These are phyloP conservation scores for Lissocephala sabroskyi DNA, from an alignment of 2,888 invertebrate species.

Conservation along the genomic window DNA sequence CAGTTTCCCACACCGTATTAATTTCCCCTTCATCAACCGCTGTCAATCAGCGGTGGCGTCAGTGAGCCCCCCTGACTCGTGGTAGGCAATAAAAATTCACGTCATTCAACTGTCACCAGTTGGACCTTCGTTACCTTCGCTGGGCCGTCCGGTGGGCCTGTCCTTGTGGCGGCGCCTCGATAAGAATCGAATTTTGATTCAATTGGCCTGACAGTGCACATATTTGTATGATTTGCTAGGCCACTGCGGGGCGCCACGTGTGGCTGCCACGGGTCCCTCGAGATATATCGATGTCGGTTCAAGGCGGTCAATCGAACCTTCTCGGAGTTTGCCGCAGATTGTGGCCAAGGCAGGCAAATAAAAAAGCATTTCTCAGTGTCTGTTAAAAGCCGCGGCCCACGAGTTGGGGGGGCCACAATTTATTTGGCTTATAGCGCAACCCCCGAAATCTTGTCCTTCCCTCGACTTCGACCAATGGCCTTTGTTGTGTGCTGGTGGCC, in stretches of 20 bases:
- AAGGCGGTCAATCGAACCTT: no score
- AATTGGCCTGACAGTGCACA: constrained; percentile 65
- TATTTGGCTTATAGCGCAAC: constrained; percentile 53
- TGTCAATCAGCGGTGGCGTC: no score
- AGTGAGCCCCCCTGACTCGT: constrained; percentile 16
- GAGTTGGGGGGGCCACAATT: no score
- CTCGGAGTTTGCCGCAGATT: no score
- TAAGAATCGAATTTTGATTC: constrained; percentile 63
- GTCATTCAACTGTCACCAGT: constrained; percentile 51
- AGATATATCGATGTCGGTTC: no score
- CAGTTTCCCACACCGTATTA: constrained; percentile 41
- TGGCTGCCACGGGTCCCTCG: no score
- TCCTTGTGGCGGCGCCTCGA: not conserved
- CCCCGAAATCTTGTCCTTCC: not conserved
- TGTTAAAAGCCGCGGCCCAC: no score
- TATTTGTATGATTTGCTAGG: constrained; percentile 20
- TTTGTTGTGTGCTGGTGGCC: constrained; percentile 45
- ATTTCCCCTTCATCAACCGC: constrained; percentile 27
- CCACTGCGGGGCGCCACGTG: no score
- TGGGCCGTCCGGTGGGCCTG: not conserved
- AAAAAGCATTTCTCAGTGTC: no score
- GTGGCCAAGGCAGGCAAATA: no score
- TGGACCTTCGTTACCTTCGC: constrained; percentile 2
- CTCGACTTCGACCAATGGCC: constrained; percentile 27
- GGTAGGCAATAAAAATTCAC: constrained; percentile 60